Evolutionary conservation across 1,140 invertebrate genomes (phyloP).

Genomic region (Triops cancriformis): DNA sequence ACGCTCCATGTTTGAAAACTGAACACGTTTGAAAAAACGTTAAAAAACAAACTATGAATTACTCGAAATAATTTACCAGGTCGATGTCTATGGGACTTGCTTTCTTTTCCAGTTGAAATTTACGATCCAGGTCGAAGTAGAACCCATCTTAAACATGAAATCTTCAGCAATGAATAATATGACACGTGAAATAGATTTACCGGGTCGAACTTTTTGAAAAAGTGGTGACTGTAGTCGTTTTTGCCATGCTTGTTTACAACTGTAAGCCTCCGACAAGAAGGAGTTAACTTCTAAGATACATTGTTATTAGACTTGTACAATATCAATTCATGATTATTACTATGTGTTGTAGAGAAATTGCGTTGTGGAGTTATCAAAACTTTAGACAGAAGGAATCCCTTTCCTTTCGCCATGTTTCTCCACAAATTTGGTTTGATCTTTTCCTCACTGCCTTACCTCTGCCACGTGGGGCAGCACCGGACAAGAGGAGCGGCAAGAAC

Average conservation of each 20-base stretch:
- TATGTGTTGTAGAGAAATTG: not conserved
- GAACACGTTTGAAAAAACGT: slow-evolving; percentile 15
- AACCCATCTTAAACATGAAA: slow-evolving; percentile 42
- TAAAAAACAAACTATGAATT: not conserved
- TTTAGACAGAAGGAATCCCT: not conserved
- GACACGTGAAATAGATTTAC: slow-evolving; percentile 28
- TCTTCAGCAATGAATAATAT: slow-evolving; percentile 8
- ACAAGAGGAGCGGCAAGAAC: no score
- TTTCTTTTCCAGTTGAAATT: slow-evolving; percentile 44
- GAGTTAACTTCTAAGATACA: slow-evolving; percentile 33
- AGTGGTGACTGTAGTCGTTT: slow-evolving; percentile 49
- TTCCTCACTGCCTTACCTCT: no score
- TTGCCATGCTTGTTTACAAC: slow-evolving; percentile 57
- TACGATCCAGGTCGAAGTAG: slow-evolving; percentile 53
- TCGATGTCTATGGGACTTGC: slow-evolving; percentile 63
- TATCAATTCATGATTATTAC: not conserved
- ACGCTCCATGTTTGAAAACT: slow-evolving; percentile 53
- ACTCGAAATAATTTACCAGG: slow-evolving; percentile 38
- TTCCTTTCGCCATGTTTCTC: not conserved
- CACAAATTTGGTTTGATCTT: no score
- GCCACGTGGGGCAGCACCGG: no score
- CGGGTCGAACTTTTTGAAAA: slow-evolving; percentile 51
- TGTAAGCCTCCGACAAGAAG: slow-evolving; percentile 56
- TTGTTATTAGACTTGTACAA: not conserved
- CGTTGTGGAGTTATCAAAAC: not conserved